Base-by-base conservation (phyloP, 2,888 invertebrate genomes). In the Gasteruption jaculator region DNA sequence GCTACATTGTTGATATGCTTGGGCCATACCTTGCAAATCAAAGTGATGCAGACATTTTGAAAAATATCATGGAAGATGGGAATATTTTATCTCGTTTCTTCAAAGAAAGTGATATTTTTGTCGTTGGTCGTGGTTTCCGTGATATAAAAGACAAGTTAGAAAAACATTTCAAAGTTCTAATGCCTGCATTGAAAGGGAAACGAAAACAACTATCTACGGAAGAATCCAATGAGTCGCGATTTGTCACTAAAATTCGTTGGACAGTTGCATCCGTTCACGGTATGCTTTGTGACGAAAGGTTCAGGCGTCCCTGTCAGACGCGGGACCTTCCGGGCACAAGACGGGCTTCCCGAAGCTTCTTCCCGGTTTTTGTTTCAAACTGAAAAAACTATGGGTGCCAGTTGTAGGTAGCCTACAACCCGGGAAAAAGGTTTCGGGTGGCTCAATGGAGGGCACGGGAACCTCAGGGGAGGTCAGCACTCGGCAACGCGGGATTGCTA, bases 61-160 rank as follows among this genome's bases (percentile, higher is more conserved):
- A 48, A 45, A 40, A 22, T 5, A 21, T 53, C 10, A 22, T 49
- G 4, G 29, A 38, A n/a, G 40, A 45, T 38, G 32, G 47, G 7
- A 40, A 47, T 18, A 46, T 48, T 10, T 35, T 54, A 4, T 29
- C 33, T 11, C 21, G 40, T 14, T 7, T 55, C 21, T 20, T 56
- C n/a, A 36, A 44, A 43, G 20, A n/a, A 19, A 46, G 42, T 12
- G 52, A 57, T 32, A 36, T 43, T 30, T 49, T 41, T 27, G 43
- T 55, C 20, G 33, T 58, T 12, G 54, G 57, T 48, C 41, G 54
- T 10, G 59, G 59, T n/a, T 58, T 57, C 20, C 42, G 55, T 11
- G 57, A 58, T 34, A 48, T 52, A 11, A 18, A 30, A 14, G 8
- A 16, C 8, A 18, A 41, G 15, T 41, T 53, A 31, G 47, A 51